phyloP scores from a whole-genome alignment of 1,140 invertebrate species.

The Cyclargus thomasi region DNA sequence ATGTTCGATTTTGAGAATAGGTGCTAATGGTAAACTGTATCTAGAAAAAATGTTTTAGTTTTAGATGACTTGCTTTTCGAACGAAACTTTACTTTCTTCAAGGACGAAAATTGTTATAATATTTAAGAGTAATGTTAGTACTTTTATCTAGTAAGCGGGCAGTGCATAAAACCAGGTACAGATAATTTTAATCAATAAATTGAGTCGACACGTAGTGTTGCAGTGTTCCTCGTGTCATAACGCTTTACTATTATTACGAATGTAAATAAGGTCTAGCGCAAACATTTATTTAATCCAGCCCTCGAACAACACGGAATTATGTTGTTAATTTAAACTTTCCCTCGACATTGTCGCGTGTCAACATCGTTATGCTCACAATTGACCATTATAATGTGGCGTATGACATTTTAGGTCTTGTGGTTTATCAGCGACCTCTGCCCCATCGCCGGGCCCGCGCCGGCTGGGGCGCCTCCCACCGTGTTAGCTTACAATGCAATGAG shows the following conservation, averaged over 20 bases:
- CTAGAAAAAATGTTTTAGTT: no score
- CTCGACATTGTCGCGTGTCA: conserved; percentile 34
- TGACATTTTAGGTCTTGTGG: conserved; percentile 32
- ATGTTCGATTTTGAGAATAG: conserved; percentile 23
- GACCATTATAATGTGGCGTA: conserved; percentile 19
- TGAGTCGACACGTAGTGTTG: conserved; percentile 9
- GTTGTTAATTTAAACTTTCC: conserved; percentile 48
- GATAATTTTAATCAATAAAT: background rate
- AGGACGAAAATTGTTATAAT: no score
- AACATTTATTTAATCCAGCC: conserved; percentile 20
- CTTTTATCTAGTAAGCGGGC: background rate
- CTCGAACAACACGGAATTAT: conserved; percentile 17
- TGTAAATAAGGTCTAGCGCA: conserved; percentile 12
- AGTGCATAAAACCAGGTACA: background rate
- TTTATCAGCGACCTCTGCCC: conserved; percentile 42
- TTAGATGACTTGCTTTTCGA: no score
- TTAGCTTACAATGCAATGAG: conserved; percentile 45
- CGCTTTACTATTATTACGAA: conserved; percentile 16
- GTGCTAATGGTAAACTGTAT: background rate
- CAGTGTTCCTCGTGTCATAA: conserved; percentile 15
- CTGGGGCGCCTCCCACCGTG: conserved; percentile 37
- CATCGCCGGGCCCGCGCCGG: conserved; percentile 26
- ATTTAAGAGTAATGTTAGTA: no score
- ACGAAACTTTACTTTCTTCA: no score
- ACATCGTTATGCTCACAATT: conserved; percentile 17